Evolutionary conservation across 2,797 vertebrate species (phyloP), one percentile per base, ranked within the genome.

Genomic region (Melanotaenia maccullochi): DNA sequence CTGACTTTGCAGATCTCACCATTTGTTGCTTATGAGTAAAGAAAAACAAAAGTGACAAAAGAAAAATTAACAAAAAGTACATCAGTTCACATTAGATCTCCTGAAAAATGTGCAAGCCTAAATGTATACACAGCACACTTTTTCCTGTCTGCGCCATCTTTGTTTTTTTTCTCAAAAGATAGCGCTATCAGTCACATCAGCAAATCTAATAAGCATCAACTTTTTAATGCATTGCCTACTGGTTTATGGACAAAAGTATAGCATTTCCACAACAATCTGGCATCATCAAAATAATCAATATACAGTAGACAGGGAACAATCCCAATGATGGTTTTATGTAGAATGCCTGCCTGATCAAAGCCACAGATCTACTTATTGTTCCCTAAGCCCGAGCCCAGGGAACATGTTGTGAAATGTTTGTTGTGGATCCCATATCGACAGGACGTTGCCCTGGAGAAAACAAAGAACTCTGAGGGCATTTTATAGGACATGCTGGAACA

Each of bases 261-360:
- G 68, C 49, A 75, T 90, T 91, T 87, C 86, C 47, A 71, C 59
- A 74, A 71, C 75, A 83, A 61, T 51, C 66, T 32, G 64, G 60
- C 70, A 52, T 82, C 9, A 80, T 82, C 65, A 54, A 67, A 69
- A 85, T 14, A 33, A 82, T 91, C 81, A 7, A 90, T 89, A 57
- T 24, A 55, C n/a, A 65, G 84, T 30, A 69, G 60, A 54, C 70
- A 64, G 14, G 8, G 38, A 62, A 35, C 74, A 67, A 68, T 72
- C 58, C 11, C 52, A 28, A 16, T 9, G 2, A 38, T 72, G 49
- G 65, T 78, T 79, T 65, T 52, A 57, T 79, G 32, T 60, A 56
- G 52, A 4, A 75, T n/a, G n/a, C n/a, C n/a, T n/a, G n/a, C n/a
- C 20, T 12, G 51, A 79, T 60, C 51, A 14, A 54, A 66, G 6